These are phyloP conservation scores for Eretmochelys imbricata DNA, from an alignment of 2,113 vertebrate genomes.

Conservation along the genomic window DNA sequence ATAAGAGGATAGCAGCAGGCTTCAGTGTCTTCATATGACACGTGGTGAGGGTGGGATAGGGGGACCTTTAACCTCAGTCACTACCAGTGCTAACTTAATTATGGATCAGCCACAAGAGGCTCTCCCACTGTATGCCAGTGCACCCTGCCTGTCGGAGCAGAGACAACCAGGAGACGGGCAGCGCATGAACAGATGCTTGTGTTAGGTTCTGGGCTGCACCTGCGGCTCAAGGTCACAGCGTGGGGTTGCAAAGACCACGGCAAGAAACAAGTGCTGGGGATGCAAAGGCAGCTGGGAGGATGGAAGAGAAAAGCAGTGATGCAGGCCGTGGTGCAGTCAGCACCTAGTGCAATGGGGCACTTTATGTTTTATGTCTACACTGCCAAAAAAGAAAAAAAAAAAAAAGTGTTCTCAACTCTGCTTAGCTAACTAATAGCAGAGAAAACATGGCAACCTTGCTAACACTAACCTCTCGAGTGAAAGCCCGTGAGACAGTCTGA, in stretches of 20 bases:
- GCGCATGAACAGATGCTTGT: no score
- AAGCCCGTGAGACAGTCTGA: neutral
- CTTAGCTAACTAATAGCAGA: neutral
- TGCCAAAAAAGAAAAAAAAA: no score
- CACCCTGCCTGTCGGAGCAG: neutral
- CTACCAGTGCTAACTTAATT: neutral
- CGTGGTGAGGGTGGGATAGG: neutral
- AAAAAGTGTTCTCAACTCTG: neutral
- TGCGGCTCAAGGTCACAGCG: no score
- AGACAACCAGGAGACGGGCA: neutral
- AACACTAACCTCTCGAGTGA: neutral
- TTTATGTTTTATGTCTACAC: no score
- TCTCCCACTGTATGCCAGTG: neutral
- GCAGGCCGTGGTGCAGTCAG: neutral
- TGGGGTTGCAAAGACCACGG: neutral
- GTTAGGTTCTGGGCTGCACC: no score
- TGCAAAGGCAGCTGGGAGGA: neutral
- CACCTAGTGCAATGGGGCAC: no score
- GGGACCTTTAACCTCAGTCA: neutral
- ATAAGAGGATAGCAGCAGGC: neutral
- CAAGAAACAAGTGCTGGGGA: no score
- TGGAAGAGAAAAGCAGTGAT: neutral
- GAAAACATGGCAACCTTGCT: neutral
- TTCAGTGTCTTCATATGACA: rapidly evolving
- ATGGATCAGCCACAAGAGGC: neutral